Base-by-base conservation (phyloP, 2,888 invertebrate genomes). In the Patella pellucida region DNA sequence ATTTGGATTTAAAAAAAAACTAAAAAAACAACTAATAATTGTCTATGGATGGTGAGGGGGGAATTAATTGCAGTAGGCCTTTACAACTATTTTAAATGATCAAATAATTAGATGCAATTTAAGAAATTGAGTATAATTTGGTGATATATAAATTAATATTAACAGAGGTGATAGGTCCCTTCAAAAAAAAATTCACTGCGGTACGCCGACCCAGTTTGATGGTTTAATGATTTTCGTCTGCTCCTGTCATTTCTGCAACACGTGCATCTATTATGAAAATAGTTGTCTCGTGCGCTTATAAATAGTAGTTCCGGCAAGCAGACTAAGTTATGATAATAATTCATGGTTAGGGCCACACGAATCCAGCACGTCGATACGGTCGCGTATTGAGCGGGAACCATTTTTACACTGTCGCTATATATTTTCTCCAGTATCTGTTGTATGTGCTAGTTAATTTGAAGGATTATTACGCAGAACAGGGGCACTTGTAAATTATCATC, bases 181-280 rank as follows among this genome's bases (percentile, higher is more conserved):
- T n/a, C 14, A n/a, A 27, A n/a, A n/a, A n/a, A n/a, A n/a, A n/a
- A n/a, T 71, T 52, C 54, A 19, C n/a, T 27, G 16, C 52, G 51
- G 27, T 52, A 54, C 52, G 54, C 52, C 19, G 54, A 52, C 11
- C 23, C 52, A 19, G 16, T 27, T 52, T 14, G 71, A 52, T 71
- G 23, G 27, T 23, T 31, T 27, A 50, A 70, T 7, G 23, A 41
- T 50, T n/a, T 52, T 71, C 31, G 52, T 71, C 52, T 23, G n/a
- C 51, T 52, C 52, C 41, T n/a, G 16, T 23, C 51, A 56, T n/a
- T 71, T 52, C 19, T 31, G 41, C 72, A 19, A 77, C 79, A 79
- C 79, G 79, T 79, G 79, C 77, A 79, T 79, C 77, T 79, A 79
- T 79, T 79, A 79, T 79, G 76, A 79, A 79, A 77, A 79, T 76